phyloP scores from a whole-genome alignment of 2,113 vertebrate genomes.

The Corapipo altera region DNA sequence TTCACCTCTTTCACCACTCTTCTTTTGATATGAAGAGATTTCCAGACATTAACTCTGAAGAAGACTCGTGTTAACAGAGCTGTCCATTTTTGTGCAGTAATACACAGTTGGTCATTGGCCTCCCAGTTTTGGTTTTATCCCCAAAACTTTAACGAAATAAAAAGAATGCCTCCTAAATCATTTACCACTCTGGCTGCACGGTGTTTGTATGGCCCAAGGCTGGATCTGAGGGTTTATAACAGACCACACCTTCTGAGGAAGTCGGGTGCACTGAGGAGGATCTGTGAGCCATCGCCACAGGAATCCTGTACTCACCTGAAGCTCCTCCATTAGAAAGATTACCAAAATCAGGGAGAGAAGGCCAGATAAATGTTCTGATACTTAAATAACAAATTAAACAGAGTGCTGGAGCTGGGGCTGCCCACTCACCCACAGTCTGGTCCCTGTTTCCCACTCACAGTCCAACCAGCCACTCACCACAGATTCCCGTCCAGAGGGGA shows the following conservation, averaged over 20 bases:
- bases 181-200: not conserved
- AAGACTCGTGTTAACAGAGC: not conserved
- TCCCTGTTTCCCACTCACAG: not conserved
- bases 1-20: not conserved
- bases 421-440: not conserved
- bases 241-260: not conserved
- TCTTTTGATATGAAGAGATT: not conserved
- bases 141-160: not conserved
- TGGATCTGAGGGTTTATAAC: not conserved
- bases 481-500: not conserved
- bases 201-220: not conserved
- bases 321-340: not conserved
- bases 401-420: not conserved
- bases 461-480: not conserved
- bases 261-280: rapidly evolving
- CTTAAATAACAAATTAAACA: not conserved
- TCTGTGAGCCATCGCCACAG: rapidly evolving
- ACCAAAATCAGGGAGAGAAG: not conserved
- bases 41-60: not conserved
- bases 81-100: rapidly evolving
- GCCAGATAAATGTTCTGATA: not conserved
- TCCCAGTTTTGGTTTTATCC: not conserved
- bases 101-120: not conserved
- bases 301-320: not conserved
- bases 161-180: not conserved